These are phyloP conservation scores for Pristionchus mayeri DNA, from an alignment of 2,888 invertebrate genomes.

Conservation along the genomic window DNA sequence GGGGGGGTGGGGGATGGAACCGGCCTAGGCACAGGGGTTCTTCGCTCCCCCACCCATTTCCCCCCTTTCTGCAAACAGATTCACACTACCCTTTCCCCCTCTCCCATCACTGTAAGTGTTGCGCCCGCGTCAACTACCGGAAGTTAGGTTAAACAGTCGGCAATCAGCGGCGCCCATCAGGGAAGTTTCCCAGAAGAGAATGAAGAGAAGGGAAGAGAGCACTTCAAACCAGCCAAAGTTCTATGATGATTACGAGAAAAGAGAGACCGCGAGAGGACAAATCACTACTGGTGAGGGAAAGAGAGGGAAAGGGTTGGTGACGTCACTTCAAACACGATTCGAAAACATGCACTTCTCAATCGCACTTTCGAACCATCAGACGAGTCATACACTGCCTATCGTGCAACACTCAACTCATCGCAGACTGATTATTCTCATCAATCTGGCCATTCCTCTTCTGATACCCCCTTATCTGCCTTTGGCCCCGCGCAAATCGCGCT, in stretches of 20 bases:
- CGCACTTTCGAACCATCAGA: background rate
- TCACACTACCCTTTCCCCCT: background rate
- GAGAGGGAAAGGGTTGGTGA: background rate
- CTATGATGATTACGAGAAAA: background rate
- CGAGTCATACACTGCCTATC: no score
- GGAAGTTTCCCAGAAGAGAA: background rate
- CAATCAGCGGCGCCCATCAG: background rate
- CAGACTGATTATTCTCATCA: no score
- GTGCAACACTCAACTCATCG: no score
- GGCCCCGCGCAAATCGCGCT: background rate
- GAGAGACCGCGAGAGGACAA: background rate
- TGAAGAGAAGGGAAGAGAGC: background rate
- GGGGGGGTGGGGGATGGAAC: background rate
- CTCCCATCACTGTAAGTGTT: background rate
- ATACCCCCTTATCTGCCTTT: no score
- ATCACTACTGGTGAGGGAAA: background rate
- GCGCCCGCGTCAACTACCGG: slow-evolving; percentile 1
- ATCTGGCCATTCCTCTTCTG: no score
- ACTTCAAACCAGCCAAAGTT: background rate
- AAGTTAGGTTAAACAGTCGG: no score
- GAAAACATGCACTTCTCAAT: slow-evolving; percentile 11
- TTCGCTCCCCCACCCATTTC: background rate
- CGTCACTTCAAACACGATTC: background rate
- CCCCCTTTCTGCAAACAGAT: slow-evolving; percentile 11
- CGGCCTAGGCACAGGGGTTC: slow-evolving; percentile 7